Conservation (phyloP, 2,113 vertebrate genomes). For the Progne subis region DNA sequence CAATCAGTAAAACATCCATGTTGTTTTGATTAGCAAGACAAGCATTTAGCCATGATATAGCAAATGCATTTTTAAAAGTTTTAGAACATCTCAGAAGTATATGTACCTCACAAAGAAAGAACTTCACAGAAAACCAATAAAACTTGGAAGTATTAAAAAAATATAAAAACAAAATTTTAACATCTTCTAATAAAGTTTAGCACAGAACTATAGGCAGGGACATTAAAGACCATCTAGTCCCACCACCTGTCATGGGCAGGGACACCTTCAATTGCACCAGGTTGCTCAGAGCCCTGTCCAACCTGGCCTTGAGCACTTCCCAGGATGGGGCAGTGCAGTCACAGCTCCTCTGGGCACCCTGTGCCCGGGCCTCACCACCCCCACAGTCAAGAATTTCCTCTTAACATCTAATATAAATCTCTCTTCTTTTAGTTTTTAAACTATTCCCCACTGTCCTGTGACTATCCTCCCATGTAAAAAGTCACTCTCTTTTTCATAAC, state of each 20-base stretch:
- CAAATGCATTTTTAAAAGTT: neutral
- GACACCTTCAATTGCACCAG: neutral
- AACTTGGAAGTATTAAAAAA: neutral
- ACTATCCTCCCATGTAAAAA: neutral
- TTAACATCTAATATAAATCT: neutral
- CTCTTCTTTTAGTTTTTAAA: neutral
- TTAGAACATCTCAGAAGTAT: neutral
- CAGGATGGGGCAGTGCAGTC: neutral
- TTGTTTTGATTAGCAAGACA: neutral
- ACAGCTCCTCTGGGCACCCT: neutral
- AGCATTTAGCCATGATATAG: neutral
- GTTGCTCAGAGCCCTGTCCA: neutral
- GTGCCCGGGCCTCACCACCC: neutral
- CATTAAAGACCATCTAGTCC: neutral
- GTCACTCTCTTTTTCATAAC: neutral
- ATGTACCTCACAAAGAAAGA: neutral
- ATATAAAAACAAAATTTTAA: neutral
- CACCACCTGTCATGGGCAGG: accelerated
- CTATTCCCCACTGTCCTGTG: neutral
- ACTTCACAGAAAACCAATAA: neutral
- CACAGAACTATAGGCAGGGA: neutral
- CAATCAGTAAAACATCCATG: neutral
- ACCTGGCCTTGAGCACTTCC: neutral
- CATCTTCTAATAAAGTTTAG: neutral
- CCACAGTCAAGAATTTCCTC: neutral